Evolutionary conservation across 2,888 invertebrate genomes (phyloP).

Genomic region (Hemistola chrysoprasaria): DNA sequence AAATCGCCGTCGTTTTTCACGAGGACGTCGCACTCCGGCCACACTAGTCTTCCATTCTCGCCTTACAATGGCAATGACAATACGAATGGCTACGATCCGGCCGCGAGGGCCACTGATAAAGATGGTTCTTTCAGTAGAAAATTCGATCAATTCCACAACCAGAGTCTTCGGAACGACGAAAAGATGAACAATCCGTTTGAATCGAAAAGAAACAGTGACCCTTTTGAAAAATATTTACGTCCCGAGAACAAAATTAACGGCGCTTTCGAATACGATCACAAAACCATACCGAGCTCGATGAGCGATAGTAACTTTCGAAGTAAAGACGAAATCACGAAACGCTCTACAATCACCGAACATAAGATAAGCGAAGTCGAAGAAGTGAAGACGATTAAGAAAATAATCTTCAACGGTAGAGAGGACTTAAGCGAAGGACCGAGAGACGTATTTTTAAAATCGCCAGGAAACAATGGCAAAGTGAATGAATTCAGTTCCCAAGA

Average conservation of each 20-base stretch:
- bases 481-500: slow-evolving; percentile 26
- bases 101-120: slow-evolving; percentile 39
- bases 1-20: slow-evolving; percentile 57
- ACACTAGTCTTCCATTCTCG: slow-evolving; percentile 50
- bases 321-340: slow-evolving; percentile 61
- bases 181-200: slow-evolving; percentile 64
- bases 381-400: slow-evolving; percentile 74
- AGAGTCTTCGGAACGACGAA: slow-evolving; percentile 46
- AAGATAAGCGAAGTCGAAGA: slow-evolving; percentile 72
- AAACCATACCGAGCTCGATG: slow-evolving; percentile 56
- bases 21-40: slow-evolving; percentile 47
- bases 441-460: slow-evolving; percentile 20
- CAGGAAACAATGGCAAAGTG: slow-evolving; percentile 21
- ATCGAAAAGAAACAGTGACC: slow-evolving; percentile 57
- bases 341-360: slow-evolving; percentile 67
- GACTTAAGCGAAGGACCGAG: slow-evolving; percentile 32
- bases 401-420: slow-evolving; percentile 63
- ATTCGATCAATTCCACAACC: slow-evolving; percentile 40
- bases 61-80: slow-evolving; percentile 41
- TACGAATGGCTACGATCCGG: slow-evolving; percentile 46
- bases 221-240: slow-evolving; percentile 63
- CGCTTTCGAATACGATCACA: slow-evolving; percentile 42
- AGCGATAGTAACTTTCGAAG: slow-evolving; percentile 63
- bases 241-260: slow-evolving; percentile 51
- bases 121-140: slow-evolving; percentile 43